Conservation (phyloP, 2,113 vertebrate species). For the Corythornis vintsioides region DNA sequence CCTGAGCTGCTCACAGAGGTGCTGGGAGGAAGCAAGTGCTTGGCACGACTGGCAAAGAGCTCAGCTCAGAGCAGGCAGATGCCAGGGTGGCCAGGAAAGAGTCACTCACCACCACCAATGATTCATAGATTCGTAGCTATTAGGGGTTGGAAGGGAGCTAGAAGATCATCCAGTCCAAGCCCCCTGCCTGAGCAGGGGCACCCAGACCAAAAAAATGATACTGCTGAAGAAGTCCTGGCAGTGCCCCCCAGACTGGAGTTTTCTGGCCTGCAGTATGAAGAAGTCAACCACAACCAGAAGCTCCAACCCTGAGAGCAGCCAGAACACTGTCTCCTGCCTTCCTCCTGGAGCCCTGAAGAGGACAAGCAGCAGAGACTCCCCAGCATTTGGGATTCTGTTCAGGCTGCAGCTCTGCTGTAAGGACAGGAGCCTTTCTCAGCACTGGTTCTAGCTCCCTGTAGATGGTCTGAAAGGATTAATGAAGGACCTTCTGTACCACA, state of each 20-base stretch:
- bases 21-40: neutral
- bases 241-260: neutral
- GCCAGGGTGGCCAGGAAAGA: neutral
- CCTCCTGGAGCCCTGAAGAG: neutral
- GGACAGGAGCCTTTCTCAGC: neutral
- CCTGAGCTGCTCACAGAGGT: neutral
- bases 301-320: neutral
- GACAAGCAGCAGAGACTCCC: neutral
- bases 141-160: too few relatives aligned
- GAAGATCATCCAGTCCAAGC: too few relatives aligned
- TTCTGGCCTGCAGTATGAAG: neutral
- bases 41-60: rapidly evolving
- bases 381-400: neutral
- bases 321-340: neutral
- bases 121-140: too few relatives aligned
- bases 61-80: neutral
- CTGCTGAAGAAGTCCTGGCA: neutral
- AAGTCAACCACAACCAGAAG: neutral
- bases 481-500: neutral
- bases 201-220: neutral
- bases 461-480: neutral
- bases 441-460: neutral
- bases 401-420: neutral
- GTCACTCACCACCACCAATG: rapidly evolving
- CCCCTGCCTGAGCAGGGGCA: too few relatives aligned